Evolutionary conservation across 2,113 vertebrate species (phyloP).

Genomic region (Cochlearius cochlearius): DNA sequence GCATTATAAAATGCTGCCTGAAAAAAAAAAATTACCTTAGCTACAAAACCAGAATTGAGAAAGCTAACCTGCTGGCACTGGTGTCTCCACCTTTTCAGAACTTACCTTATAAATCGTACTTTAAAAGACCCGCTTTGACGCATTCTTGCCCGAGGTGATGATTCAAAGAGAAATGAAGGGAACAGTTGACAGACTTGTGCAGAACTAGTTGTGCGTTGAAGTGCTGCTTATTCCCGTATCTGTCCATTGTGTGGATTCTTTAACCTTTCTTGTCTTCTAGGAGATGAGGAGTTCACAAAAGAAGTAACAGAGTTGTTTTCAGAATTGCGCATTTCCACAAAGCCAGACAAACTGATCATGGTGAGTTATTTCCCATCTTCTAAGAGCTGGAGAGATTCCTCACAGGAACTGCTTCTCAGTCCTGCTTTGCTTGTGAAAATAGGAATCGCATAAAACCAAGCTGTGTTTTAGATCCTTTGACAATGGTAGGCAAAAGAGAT

Average conservation of each 20-base stretch:
- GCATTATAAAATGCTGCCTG: conserved; percentile 3
- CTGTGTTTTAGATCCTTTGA: neutral
- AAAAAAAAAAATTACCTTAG: neutral
- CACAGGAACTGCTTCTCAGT: neutral
- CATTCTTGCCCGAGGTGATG: neutral
- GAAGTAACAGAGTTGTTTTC: conserved; percentile 83
- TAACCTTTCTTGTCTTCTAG: conserved; percentile 63
- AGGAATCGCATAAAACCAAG: neutral
- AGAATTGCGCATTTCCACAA: conserved; percentile 78
- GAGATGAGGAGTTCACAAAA: conserved; percentile 83
- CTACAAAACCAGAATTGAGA: neutral
- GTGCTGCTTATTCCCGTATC: neutral
- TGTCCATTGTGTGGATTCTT: neutral
- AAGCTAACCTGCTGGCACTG: neutral
- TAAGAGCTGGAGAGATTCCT: neutral
- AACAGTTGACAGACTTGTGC: neutral
- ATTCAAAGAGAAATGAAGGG: neutral
- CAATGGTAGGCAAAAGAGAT: neutral
- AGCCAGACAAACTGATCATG: conserved; percentile 80
- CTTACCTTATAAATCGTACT: neutral
- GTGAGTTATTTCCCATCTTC: conserved; percentile 71
- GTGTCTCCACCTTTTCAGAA: neutral
- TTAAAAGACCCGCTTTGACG: neutral
- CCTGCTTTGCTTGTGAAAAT: neutral
- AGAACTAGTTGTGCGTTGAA: neutral